Evolutionary conservation across 2,888 invertebrate genomes (phyloP), one percentile per base, ranked within the genome.

Genomic region (Stenichneumon culpator): DNA sequence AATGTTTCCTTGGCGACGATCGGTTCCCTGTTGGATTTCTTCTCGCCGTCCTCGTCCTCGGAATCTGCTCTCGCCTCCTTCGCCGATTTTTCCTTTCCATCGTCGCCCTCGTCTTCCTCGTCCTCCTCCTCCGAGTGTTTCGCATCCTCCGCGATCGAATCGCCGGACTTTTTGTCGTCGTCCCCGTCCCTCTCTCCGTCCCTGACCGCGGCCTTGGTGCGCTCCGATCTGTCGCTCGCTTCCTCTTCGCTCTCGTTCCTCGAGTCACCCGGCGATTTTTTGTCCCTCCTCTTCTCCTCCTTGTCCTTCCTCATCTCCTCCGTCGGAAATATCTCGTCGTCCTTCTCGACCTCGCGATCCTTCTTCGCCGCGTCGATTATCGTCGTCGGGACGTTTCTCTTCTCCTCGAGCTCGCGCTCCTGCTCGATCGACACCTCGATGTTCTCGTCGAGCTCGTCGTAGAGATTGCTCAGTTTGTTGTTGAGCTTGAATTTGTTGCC

Each of bases 171-270:
- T 94, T 94, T 67, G 93, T 94, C 93, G 93, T 94, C 85, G 95
- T 95, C 89, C 95, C 95, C 86, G 94, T 93, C 3, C 94, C 94
- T 77, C 94, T 94, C 19, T 94, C 94, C 85, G 94, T 94, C 54
- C 82, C 79, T 63, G 19, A 92, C 92, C 11, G 88, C 78, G 39
- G 79, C 87, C 54, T 69, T 81, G 63, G 67, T 68, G n/a, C 80
- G 39, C 25, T 84, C 70, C 14, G 84, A 19, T 25, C 57, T 73
- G 3, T 86, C 90, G 68, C 70, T 28, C 47, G 54, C 77, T 9
- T 86, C 70, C 7, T 69, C 84, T 16, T 82, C 85, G 25, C 83
- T 89, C 69, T 87, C 89, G 52, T 70, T 82, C 65, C 63, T 47
- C 67, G 65, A 60, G 3, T 28, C 50, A 14, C 86, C 87, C 47